These are phyloP conservation scores for Hypsopygia costalis DNA, from an alignment of 2,888 invertebrate genomes.

Conservation along the genomic window DNA sequence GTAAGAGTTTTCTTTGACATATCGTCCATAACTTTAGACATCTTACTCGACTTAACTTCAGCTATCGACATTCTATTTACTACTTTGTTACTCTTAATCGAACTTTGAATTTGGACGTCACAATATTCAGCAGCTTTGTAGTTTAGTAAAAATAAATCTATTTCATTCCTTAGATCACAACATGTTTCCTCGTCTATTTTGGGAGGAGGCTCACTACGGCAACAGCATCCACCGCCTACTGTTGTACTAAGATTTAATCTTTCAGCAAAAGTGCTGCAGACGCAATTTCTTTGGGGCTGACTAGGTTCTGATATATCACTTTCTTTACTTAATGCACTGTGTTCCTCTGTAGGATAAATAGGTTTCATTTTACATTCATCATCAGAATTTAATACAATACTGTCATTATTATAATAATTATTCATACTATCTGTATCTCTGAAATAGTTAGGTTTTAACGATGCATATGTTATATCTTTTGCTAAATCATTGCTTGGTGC, in stretches of 20 bases:
- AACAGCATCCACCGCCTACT: slow-evolving; percentile 32
- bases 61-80: slow-evolving; percentile 15
- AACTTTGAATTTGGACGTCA: slow-evolving; percentile 45
- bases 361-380: slow-evolving; percentile 18
- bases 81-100: slow-evolving; percentile 20
- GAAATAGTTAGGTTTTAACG: slow-evolving; percentile 37
- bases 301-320: slow-evolving; percentile 14
- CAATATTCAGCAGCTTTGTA: slow-evolving; percentile 26
- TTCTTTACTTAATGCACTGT: slow-evolving; percentile 22
- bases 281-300: slow-evolving; percentile 24
- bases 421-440: slow-evolving; percentile 44
- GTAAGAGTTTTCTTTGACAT: not conserved
- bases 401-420: slow-evolving; percentile 38
- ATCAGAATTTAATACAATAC: slow-evolving; percentile 20
- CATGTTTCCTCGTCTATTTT: slow-evolving; percentile 35
- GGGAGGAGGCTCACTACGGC: slow-evolving; percentile 6
- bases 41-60: no score
- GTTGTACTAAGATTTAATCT: slow-evolving; percentile 34
- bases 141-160: slow-evolving; percentile 30
- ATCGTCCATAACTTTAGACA: no score
- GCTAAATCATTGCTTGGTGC: slow-evolving; percentile 29
- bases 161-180: slow-evolving; percentile 37
- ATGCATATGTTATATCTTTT: slow-evolving; percentile 38
- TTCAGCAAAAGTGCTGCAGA: slow-evolving; percentile 44
- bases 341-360: slow-evolving; percentile 30